phyloP scores from a whole-genome alignment of 2,797 vertebrate genomes.

The Pygocentrus nattereri region DNA sequence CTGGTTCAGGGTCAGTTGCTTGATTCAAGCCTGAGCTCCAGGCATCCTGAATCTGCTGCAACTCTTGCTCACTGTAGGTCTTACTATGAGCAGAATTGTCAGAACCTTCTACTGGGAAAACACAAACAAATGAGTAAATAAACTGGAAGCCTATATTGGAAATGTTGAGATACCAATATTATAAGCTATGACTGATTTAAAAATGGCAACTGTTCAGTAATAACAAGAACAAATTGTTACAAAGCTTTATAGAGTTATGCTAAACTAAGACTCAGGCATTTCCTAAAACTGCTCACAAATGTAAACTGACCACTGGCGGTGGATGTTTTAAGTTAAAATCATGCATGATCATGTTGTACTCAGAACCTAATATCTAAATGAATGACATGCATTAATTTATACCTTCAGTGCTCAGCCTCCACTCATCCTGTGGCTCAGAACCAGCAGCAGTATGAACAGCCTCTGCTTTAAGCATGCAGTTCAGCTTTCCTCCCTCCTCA shows the following conservation, averaged over 20 bases:
- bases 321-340: not conserved
- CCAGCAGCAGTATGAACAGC: conserved; percentile 57
- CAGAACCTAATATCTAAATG: not conserved
- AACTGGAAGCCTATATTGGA: not conserved
- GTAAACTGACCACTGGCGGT: not conserved
- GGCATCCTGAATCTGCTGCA: conserved; percentile 70
- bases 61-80: conserved; percentile 69
- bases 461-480: conserved; percentile 75
- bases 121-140: not conserved
- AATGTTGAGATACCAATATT: not conserved
- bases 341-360: not conserved
- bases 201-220: too few relatives aligned
- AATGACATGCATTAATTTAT: conserved; percentile 42
- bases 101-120: conserved; percentile 63
- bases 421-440: conserved; percentile 65
- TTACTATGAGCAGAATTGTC: conserved; percentile 69
- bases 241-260: too few relatives aligned
- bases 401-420: conserved; percentile 75
- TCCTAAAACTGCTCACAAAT: not conserved
- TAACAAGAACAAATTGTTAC: too few relatives aligned
- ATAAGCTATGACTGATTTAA: too few relatives aligned
- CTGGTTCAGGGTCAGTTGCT: conserved; percentile 63
- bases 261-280: too few relatives aligned
- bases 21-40: conserved; percentile 73
- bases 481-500: conserved; percentile 64